phyloP scores from a whole-genome alignment of 23 tunicate species.

The Halocynthia aurantium region DNA sequence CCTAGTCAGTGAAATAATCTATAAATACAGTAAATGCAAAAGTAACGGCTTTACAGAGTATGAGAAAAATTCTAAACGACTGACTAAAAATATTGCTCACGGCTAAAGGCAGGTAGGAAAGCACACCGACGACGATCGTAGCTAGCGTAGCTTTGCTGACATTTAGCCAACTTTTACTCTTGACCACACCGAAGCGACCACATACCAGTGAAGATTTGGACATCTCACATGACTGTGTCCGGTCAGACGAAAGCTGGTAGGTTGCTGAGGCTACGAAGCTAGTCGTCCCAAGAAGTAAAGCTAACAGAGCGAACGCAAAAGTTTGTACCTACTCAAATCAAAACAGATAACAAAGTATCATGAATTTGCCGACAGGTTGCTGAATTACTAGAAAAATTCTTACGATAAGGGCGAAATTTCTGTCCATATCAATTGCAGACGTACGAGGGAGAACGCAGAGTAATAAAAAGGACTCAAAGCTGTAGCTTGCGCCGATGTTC shows the following conservation, averaged over 20 bases:
- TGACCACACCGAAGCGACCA: constrained; percentile 2
- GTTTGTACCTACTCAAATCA: not conserved
- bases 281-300: not conserved
- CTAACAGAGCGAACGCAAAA: not conserved
- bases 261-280: not conserved
- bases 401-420: not conserved
- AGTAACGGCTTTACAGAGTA: no score
- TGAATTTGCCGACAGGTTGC: not conserved
- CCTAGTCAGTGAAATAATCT: no score
- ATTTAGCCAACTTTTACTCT: not conserved
- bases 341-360: not conserved
- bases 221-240: not conserved
- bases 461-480: not conserved
- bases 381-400: not conserved
- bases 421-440: not conserved
- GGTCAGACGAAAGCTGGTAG: not conserved
- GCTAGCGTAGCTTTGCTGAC: not conserved
- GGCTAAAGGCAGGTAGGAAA: no score
- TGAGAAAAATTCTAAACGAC: no score
- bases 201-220: not conserved
- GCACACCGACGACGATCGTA: not conserved
- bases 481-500: constrained; percentile 3
- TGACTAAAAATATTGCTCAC: no score
- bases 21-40: no score
- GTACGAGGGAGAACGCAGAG: constrained; percentile 2